phyloP scores from a whole-genome alignment of 2,888 invertebrate species.

The Cepaea hortensis region DNA sequence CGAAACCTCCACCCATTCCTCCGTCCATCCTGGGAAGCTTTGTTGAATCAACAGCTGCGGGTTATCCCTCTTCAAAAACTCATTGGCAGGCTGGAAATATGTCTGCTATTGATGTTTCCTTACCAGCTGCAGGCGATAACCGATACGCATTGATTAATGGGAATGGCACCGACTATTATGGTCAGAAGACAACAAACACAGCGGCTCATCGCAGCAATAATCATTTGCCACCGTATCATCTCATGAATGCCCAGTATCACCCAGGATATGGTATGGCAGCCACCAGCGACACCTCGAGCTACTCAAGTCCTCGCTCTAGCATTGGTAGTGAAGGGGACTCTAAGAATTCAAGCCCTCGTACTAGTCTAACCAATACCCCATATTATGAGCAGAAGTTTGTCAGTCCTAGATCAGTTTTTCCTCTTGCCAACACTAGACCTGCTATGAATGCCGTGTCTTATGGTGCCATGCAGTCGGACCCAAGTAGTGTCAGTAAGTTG shows the following conservation, averaged over 20 bases:
- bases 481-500: conserved; percentile 67
- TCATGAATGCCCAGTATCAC: conserved; percentile 53
- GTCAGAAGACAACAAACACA: conserved; percentile 53
- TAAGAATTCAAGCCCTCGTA: conserved; percentile 69
- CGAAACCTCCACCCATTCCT: conserved; percentile 53
- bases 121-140: conserved; percentile 36
- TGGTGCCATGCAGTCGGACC: conserved; percentile 78
- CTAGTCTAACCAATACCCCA: conserved; percentile 65
- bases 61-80: conserved; percentile 33
- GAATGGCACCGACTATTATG: conserved; percentile 60
- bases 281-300: conserved; percentile 51
- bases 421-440: conserved; percentile 67
- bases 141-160: conserved; percentile 63
- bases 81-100: conserved; percentile 47
- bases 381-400: conserved; percentile 64
- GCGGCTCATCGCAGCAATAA: conserved; percentile 43
- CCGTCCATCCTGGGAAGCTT: conserved; percentile 48
- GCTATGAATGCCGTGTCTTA: conserved; percentile 75
- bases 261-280: conserved; percentile 45
- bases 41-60: conserved; percentile 25
- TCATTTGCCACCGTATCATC: conserved; percentile 38
- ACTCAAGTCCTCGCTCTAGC: conserved; percentile 75
- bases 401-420: conserved; percentile 63
- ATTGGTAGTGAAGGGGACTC: conserved; percentile 70
- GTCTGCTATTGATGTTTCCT: conserved; percentile 21